A percentile compares a stretch with the other conserved stretches of the same genome.
Evolutionary conservation across 2,888 invertebrate species (phyloP).

Genomic region (Ornithoptera alexandrae): DNA sequence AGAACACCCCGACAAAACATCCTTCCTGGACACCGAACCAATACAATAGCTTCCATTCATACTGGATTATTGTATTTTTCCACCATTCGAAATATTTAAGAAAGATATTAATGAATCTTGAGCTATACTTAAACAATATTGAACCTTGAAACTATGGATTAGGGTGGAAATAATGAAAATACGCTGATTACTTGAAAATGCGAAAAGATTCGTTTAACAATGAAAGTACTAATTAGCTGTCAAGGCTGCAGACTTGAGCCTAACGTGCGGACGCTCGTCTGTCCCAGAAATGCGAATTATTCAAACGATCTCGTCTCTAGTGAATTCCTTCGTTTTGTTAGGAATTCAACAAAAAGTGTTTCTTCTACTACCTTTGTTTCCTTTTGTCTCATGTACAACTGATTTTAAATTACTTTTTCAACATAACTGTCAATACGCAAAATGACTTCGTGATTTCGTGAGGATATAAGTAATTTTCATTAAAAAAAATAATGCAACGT

Average conservation of each 20-base stretch:
- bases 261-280: slow-evolving; percentile 56
- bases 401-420: background rate
- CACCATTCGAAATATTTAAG: slow-evolving; percentile 74
- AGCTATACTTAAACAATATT: slow-evolving; percentile 41
- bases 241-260: slow-evolving; percentile 66
- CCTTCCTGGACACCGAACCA: slow-evolving; percentile 79
- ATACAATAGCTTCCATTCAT: slow-evolving; percentile 74
- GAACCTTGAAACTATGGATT: slow-evolving; percentile 43
- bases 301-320: slow-evolving; percentile 74
- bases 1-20: slow-evolving; percentile 73
- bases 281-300: slow-evolving; percentile 74
- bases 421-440: too few species aligned
- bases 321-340: slow-evolving; percentile 73
- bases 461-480: too few species aligned
- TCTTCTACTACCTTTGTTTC: slow-evolving; percentile 45
- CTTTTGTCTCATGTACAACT: slow-evolving; percentile 36
- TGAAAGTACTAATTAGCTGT: slow-evolving; percentile 78
- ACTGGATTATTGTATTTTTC: slow-evolving; percentile 78
- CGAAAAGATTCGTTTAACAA: slow-evolving; percentile 74
- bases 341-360: slow-evolving; percentile 47
- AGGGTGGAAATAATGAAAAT: slow-evolving; percentile 41
- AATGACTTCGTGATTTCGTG: too few species aligned
- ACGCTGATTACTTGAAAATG: slow-evolving; percentile 39
- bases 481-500: background rate
- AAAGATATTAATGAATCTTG: slow-evolving; percentile 71